Base-by-base conservation (phyloP, 1,140 invertebrate species). In the Sminthurides bifidus region DNA sequence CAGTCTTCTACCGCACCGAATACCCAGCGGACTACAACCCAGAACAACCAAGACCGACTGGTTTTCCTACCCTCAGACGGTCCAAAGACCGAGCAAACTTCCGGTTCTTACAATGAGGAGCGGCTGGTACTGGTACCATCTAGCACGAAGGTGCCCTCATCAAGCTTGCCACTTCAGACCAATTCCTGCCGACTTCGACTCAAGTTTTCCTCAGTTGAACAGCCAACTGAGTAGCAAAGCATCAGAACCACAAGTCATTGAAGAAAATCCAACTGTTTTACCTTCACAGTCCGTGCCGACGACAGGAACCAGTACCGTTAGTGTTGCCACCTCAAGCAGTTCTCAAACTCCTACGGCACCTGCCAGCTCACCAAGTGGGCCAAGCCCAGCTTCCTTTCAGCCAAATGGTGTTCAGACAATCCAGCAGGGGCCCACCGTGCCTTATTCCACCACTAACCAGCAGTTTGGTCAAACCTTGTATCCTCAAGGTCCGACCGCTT, bases 61-160 rank as follows among this genome's bases (percentile, higher is more conserved):
- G 8, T 61, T 12, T 61, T 61, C 30, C 12, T 61, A n/a, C 60
- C 55, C 12, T 50, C 50, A 38, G 33, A 30, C 54, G 50, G 23
- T 56, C 54, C n/a, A n/a, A n/a, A n/a, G n/a, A n/a, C 15, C 10
- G 51, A 43, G 17, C 15, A 23, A 3, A 10, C 6, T 10, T 49
- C 10, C 17, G 8, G 29, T 3, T 31, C 31, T 8, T n/a, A 35
- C 12, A 5, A 33, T 4, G 56, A 58, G 40, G 41, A 55, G 19
- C 3, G 56, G 2, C 30, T 58, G 2, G 3, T 58, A 21, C 52
- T 58, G 27, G 52, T 58, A 27, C 56, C 56, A 24, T 43, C 48
- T 19, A 54, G 50, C 21, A 44, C 48, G 21, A 21, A 33, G 6
- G 2, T 38, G 3, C 53, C 53, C 6, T 30, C 53, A 6, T 30